phyloP scores from a whole-genome alignment of 2,888 invertebrate species.

The Nephrotoma appendiculata region DNA sequence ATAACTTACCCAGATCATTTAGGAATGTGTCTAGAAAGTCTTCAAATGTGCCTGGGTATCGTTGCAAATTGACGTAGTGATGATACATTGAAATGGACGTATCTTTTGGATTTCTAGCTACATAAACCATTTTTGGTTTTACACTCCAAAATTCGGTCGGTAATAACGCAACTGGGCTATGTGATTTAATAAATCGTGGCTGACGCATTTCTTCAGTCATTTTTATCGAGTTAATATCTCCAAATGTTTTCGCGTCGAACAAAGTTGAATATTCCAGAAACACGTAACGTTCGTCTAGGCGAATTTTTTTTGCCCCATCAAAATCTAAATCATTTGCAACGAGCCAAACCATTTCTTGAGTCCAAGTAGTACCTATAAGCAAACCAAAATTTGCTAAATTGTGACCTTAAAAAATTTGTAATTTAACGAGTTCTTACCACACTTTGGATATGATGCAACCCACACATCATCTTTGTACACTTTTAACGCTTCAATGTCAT shows the following conservation, averaged over 20 bases:
- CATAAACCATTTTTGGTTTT: no score
- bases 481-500: neutral
- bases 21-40: no score
- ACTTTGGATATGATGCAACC: neutral
- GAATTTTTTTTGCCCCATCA: neutral
- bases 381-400: neutral
- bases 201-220: no score
- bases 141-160: no score
- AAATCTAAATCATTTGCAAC: neutral
- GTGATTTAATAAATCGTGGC: no score
- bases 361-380: neutral
- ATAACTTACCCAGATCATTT: no score
- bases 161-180: no score
- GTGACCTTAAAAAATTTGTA: neutral
- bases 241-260: neutral
- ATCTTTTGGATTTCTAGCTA: no score
- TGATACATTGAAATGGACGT: no score
- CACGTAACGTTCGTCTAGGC: neutral
- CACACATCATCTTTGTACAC: neutral
- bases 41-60: no score
- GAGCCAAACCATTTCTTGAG: neutral
- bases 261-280: neutral
- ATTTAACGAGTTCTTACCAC: neutral
- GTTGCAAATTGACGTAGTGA: no score
- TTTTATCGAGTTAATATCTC: no score